Conservation (phyloP, 2,113 vertebrate species). For the Rhagologus leucostigma region DNA sequence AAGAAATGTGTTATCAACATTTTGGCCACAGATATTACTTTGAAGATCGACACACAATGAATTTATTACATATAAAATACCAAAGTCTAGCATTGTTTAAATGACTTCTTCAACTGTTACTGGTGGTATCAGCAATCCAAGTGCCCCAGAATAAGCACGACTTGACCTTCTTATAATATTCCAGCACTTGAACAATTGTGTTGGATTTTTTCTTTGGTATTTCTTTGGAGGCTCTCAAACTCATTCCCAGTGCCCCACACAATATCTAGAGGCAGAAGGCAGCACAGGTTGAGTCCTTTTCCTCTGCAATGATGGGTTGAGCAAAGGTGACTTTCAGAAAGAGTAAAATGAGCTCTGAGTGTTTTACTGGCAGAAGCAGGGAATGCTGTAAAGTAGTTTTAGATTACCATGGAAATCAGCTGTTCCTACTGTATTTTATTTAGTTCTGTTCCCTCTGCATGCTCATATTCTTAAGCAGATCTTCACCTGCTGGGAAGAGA, state of each 20-base stretch:
- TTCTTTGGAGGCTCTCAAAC: not conserved
- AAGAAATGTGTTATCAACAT: not conserved
- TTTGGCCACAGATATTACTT: not conserved
- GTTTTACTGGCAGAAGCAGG: not conserved
- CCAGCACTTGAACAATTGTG: not conserved
- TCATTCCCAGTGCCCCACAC: not conserved
- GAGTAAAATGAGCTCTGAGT: not conserved
- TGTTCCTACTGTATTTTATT: not conserved
- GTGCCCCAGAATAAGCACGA: not conserved
- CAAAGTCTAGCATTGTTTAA: not conserved
- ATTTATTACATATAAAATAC: not conserved
- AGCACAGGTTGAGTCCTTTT: not conserved
- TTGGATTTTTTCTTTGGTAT: not conserved
- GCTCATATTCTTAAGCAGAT: not conserved
- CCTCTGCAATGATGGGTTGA: not conserved
- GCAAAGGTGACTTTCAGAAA: not conserved
- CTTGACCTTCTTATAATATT: rapidly evolving
- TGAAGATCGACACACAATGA: not conserved
- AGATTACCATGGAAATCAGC: not conserved
- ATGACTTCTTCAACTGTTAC: not conserved
- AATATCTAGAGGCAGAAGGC: not conserved
- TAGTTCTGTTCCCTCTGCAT: not conserved
- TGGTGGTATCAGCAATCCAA: not conserved
- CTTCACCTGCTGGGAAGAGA: not conserved
- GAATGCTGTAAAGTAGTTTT: not conserved